Evolutionary conservation across 1,140 invertebrate genomes (phyloP).

Genomic region (Metopolophium dirhodum): DNA sequence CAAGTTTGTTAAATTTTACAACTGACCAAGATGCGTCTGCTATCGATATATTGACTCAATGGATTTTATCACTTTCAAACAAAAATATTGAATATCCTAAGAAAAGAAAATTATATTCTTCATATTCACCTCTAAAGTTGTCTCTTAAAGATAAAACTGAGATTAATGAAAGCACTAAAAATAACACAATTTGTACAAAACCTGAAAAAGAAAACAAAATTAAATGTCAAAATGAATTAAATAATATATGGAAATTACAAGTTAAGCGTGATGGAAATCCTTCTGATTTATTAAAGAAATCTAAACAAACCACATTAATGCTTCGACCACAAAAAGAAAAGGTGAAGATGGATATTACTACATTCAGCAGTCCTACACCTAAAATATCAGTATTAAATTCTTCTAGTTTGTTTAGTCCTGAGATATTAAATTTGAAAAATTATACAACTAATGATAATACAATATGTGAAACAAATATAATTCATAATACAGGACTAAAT

Average conservation of each 20-base stretch:
- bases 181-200: not conserved
- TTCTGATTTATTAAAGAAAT: constrained; percentile 41
- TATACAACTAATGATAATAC: not conserved
- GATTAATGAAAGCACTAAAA: not conserved
- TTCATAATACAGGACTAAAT: not conserved
- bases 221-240: not conserved
- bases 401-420: not conserved
- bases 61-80: not conserved
- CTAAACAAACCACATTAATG: constrained; percentile 20
- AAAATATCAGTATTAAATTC: constrained; percentile 1
- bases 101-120: constrained; percentile 42
- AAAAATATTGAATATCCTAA: not conserved
- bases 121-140: constrained; percentile 50
- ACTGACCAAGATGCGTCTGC: not conserved
- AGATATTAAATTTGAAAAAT: not conserved
- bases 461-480: not conserved
- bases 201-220: constrained; percentile 25
- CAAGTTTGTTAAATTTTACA: constrained; percentile 24
- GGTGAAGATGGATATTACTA: constrained; percentile 18
- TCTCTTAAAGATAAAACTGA: constrained; percentile 39
- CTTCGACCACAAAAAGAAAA: not conserved
- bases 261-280: constrained; percentile 48
- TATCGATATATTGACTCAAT: constrained; percentile 8
- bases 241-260: constrained; percentile 41
- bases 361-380: not conserved